These are phyloP conservation scores for Anas acuta DNA, from an alignment of 2,797 vertebrate genomes.

Conservation along the genomic window DNA sequence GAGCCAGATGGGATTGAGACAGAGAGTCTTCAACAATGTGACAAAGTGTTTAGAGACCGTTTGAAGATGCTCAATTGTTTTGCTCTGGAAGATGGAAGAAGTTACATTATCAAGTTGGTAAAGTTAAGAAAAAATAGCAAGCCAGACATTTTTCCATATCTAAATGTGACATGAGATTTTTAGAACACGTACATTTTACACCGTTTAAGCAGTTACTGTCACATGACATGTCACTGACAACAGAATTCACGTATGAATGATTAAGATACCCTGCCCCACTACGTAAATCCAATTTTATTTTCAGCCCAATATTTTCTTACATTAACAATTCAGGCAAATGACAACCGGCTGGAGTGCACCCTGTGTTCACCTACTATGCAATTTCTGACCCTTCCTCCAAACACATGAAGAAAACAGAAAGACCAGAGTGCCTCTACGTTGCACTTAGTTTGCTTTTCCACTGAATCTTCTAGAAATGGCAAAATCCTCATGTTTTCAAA, in stretches of 20 bases:
- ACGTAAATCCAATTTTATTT: background rate
- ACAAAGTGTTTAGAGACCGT: background rate
- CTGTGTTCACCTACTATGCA: background rate
- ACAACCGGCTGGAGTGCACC: background rate
- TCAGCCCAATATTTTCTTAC: background rate
- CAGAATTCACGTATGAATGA: background rate
- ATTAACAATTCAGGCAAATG: background rate
- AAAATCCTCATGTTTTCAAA: background rate
- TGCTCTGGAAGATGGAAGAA: background rate
- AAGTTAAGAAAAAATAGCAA: background rate
- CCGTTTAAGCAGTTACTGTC: background rate
- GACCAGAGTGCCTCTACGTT: background rate
- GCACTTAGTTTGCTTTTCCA: background rate
- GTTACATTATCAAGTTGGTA: background rate
- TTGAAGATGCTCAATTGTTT: background rate
- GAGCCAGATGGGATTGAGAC: background rate
- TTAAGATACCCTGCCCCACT: background rate
- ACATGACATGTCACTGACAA: background rate
- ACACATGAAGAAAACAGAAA: background rate
- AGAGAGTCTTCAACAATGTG: background rate
- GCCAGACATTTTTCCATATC: background rate
- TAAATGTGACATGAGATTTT: background rate
- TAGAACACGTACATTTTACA: background rate
- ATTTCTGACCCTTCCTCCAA: background rate
- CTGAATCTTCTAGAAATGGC: constrained; percentile 47